Percentiles rank a stretch among this genome's conserved stretches.
Conservation (phyloP, 2,797 vertebrate species). For the Oreortyx pictus region DNA sequence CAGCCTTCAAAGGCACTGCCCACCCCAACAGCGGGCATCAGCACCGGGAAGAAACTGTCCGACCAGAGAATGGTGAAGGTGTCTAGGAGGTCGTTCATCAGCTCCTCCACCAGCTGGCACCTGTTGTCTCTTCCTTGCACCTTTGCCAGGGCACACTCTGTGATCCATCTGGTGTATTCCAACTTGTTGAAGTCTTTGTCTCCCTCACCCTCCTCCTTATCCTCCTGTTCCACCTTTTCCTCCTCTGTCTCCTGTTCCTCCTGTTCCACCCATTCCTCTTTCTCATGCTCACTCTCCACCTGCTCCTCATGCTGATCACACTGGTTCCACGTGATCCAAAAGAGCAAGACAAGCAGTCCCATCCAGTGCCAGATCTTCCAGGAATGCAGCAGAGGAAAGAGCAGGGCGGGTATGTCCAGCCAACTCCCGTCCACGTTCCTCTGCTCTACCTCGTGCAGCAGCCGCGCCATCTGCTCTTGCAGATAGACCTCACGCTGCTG, state of each 20-base stretch:
- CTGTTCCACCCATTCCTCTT: too few relatives aligned
- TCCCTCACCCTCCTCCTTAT: neutral
- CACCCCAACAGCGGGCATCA: neutral
- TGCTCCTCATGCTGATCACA: too few relatives aligned
- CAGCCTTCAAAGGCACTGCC: neutral
- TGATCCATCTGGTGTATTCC: neutral
- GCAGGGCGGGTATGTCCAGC: too few relatives aligned
- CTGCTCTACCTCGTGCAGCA: too few relatives aligned
- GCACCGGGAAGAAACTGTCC: rapidly evolving
- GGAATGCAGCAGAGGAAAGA: neutral
- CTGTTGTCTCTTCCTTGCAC: neutral
- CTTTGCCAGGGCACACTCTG: neutral
- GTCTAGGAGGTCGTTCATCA: rapidly evolving
- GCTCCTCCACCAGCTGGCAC: rapidly evolving
- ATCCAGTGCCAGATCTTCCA: neutral
- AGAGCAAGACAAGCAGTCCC: neutral
- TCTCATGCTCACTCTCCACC: too few relatives aligned
- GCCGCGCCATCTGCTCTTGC: too few relatives aligned
- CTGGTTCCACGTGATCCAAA: neutral
- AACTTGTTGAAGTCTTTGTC: neutral
- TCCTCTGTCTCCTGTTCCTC: too few relatives aligned
- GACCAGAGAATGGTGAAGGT: rapidly evolving
- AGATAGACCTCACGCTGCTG: too few relatives aligned
- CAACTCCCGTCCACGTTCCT: too few relatives aligned
- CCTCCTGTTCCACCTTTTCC: neutral